phyloP scores from a whole-genome alignment of 2,888 invertebrate genomes.

The Zygothrica quintamaculata region DNA sequence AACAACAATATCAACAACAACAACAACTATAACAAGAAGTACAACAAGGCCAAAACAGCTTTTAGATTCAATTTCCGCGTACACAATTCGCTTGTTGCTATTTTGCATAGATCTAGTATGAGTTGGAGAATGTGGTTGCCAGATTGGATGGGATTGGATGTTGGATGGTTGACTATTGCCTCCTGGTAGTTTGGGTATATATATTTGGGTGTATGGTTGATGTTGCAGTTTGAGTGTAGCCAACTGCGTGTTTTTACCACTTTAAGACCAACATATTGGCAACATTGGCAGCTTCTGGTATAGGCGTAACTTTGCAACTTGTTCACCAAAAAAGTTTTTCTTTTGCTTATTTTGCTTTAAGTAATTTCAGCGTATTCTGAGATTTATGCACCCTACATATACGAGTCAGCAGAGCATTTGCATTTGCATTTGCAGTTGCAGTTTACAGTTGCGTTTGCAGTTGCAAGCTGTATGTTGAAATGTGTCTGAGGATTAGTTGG shows the following conservation, averaged over 20 bases:
- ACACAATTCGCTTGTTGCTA: conserved; percentile 66
- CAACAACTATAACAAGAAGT: no score
- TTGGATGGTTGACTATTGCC: conserved; percentile 11
- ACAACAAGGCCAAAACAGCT: conserved; percentile 47
- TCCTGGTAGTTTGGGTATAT: not conserved
- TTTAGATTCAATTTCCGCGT: conserved; percentile 76
- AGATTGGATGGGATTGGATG: conserved; percentile 19
- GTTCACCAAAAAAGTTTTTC: conserved; percentile 54
- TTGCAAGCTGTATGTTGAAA: no score
- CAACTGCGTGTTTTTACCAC: conserved; percentile 27
- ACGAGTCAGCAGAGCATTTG: no score
- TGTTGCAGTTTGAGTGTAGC: conserved; percentile 16
- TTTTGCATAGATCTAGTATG: conserved; percentile 68
- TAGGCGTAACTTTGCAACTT: conserved; percentile 69
- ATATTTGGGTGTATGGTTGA: not conserved
- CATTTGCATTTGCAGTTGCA: conserved; percentile 36
- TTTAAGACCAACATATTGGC: conserved; percentile 53
- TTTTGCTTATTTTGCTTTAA: conserved; percentile 54
- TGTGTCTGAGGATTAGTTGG: conserved; percentile 63
- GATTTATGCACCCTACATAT: conserved; percentile 67
- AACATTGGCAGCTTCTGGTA: conserved; percentile 69
- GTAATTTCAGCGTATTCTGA: conserved; percentile 69
- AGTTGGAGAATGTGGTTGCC: conserved; percentile 16
- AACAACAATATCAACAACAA: no score
- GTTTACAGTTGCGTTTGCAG: conserved; percentile 11